Base-by-base conservation (phyloP, 2,888 invertebrate species). In the Melipona bicolor region DNA sequence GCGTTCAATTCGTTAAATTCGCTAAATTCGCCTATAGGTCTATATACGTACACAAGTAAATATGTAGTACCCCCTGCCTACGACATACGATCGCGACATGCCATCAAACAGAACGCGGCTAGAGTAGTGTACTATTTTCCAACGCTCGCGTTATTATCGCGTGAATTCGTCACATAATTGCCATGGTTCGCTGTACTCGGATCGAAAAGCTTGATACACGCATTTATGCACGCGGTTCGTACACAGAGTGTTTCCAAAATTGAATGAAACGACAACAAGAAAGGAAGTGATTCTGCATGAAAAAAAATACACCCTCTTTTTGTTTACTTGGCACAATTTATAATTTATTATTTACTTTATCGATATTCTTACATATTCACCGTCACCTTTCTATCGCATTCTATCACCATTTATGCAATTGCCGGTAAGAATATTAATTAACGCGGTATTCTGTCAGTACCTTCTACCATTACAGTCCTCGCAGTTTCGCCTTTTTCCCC, bases 121-220 rank as follows among this genome's bases (percentile, higher is more conserved):
- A 27, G 27, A 32, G 21, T 32, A 4, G 52, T 71, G 52, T 71
- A 59, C 61, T 59, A 59, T 77, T 83, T 81, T 70, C 19, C 59
- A 52, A 56, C 49, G 56, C 80, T 84, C 85, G 84, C 80, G 84
- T 49, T 65, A 32, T 64, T 61, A 49, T 54, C 65, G 43, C 36
- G 76, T 61, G 73, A 79, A 73, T 84, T 77, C n/a, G 11, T 69
- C 15, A 17, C 43, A 52, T 50, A 68, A 67, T 74, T 43, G 61
- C n/a, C 61, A 0, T 6, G 71, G 70, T 43, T 70, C 61, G 15
- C 19, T 68, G 1, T 2, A 21, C n/a, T 36, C 9, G 43, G 1
- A 9, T 43, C 43, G 19, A 54, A n/a, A 36, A 54, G 69, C 61
- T 76, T 70, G 54, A 74, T 67, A 36, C 36, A 56, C 54, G 54